Base-by-base conservation (phyloP, 2,888 invertebrate genomes). In the Amphiduros pacificus region DNA sequence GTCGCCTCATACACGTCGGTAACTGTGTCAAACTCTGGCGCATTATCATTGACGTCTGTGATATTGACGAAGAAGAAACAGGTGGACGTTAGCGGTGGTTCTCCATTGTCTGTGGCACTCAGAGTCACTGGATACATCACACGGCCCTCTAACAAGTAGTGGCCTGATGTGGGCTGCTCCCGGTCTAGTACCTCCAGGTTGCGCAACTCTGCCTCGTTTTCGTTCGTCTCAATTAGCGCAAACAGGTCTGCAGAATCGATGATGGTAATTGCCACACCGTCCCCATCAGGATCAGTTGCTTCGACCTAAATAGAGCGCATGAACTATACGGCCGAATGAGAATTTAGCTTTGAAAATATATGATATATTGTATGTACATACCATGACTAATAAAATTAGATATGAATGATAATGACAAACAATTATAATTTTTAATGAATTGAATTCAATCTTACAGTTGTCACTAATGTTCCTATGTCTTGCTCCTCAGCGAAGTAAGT, bases 61-160 rank as follows among this genome's bases (percentile, higher is more conserved):
- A 81, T 73, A 17, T 65, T 67, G 1, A 79, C 74, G 59, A 74
- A 73, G 82, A 99, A 98, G 6, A 97, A 97, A 83, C 99, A 99
- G 70, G 97, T 96, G 17, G 17, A 28, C 84, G 97, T 97, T 70
- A 99, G 84, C 0, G 94, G 94, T 1, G 97, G 96, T 81, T 94
- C 94, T n/a, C 97, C 99, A 81, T 95, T 93, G 87, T 98, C 98
- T 0, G 94, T 94, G 5, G 96, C 98, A 85, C 96, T 95, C 0
- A 97, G 94, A 0, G 96, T 96, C 54, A 68, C 66, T 24, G 41
- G 26, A 48, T 55, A 55, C 41, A 27, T 40, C 9, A 55, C 9
- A 20, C 41, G 40, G 55, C 41, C 41, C 40, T 28, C 41, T 2
- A 55, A 40, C 40, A 26, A 55, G 55, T 55, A 40, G 41, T 40